Base-by-base conservation (phyloP, 2,113 vertebrate genomes). In the Baryphthengus martii region DNA sequence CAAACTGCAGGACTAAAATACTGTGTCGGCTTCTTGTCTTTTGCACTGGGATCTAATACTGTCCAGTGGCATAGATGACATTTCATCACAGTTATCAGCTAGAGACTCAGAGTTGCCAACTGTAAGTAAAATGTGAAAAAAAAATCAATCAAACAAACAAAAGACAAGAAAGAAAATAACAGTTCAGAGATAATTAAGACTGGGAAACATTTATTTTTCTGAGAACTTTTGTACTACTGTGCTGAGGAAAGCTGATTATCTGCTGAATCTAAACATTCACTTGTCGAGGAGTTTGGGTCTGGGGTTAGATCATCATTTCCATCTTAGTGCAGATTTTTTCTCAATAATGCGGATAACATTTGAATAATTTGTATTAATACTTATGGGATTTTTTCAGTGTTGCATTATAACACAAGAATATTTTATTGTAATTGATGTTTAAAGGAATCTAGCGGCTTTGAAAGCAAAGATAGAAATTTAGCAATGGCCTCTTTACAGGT, bases 41-140 rank as follows among this genome's bases (percentile, higher is more conserved):
- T 74, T 71, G 31, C 35, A n/a, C 56, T 53, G 55, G 65, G 72
- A 33, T 72, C 40, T 50, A 67, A 39, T 44, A 55, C 40, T 73
- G 77, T 79, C 90, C 87, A 80, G 78, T 67, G 74, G 63, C 63
- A 59, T 9, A 85, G 86, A 91, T 71, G 66, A 47, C 61, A 85
- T 89, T 95, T 94, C 85, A 91, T 93, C 96, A 83, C 68, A 72
- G 61, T 58, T 87, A 61, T 77, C 88, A 95, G 94, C 63, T 91
- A 90, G 80, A 95, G 70, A 79, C 42, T 85, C 26, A 49, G 71
- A 52, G 39, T 79, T 91, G 85, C 87, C 65, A 95, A 80, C 53
- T 71, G 80, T 92, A 97, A 94, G 94, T 94, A 95, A 93, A 93
- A 87, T 72, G 52, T 80, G 42, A 63, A 71, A 73, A 59, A 42